A percentile compares a stretch with the other conserved stretches of the same genome.
Evolutionary conservation across 2,113 vertebrate species (phyloP).

Genomic region (Oncorhynchus kisutch): DNA sequence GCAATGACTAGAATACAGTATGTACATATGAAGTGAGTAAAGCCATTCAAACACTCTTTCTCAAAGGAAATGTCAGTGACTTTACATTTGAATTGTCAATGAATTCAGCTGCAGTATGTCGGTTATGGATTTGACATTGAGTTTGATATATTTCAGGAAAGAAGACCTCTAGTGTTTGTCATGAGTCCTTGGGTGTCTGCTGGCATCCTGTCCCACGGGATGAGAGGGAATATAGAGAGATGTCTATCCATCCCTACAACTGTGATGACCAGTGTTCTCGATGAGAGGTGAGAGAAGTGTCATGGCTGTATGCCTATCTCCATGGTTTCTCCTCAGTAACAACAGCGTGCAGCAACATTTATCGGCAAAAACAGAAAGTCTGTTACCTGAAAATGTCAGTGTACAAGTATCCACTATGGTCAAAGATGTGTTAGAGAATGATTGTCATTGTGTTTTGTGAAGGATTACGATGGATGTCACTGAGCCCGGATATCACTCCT

Average conservation of each 20-base stretch:
- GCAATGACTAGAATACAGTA: too few relatives aligned
- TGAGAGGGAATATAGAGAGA: not conserved
- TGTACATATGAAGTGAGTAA: not conserved
- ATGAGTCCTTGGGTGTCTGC: not conserved
- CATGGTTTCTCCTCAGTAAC: not conserved
- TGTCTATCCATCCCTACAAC: not conserved
- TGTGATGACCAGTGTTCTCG: not conserved
- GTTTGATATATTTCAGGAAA: not conserved
- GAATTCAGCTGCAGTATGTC: too few relatives aligned
- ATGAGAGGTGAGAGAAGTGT: not conserved
- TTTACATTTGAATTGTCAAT: not conserved
- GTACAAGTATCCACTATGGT: not conserved
- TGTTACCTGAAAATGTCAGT: not conserved
- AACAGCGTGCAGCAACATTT: not conserved
- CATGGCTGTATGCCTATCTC: not conserved
- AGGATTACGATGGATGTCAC: not conserved
- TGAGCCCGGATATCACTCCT: not conserved
- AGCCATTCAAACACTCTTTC: not conserved
- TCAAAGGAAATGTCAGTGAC: not conserved
- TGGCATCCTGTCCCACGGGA: not conserved
- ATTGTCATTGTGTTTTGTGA: not conserved
- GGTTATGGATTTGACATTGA: not conserved
- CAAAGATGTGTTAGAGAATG: not conserved
- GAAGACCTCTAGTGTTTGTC: not conserved
- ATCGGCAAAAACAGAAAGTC: not conserved